Evolutionary conservation across 2,797 vertebrate genomes (phyloP).

Genomic region (Thaleichthys pacificus): DNA sequence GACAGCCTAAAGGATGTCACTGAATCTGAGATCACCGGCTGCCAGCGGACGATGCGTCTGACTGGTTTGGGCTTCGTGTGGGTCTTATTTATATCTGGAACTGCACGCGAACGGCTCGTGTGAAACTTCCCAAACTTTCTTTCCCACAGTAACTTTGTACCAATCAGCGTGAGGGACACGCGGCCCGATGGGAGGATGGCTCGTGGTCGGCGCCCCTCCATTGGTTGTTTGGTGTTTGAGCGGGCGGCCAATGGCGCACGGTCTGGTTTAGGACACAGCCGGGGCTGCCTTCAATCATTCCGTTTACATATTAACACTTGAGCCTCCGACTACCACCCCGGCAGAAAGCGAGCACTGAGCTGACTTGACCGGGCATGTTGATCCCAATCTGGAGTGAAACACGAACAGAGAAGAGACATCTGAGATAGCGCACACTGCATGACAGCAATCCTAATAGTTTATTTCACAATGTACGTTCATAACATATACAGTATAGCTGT

Average conservation of each 20-base stretch:
- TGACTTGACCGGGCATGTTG: conserved; percentile 25
- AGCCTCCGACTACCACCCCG: conserved; percentile 50
- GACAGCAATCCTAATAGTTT: not conserved
- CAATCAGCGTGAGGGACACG: conserved; percentile 92
- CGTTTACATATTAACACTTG: conserved; percentile 81
- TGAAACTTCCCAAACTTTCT: conserved; percentile 99
- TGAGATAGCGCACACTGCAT: not conserved
- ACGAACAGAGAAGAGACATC: not conserved
- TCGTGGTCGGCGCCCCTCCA: conserved; percentile 94
- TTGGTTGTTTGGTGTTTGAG: conserved; percentile 86
- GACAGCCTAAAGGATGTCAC: conserved; percentile 59
- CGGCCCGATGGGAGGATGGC: conserved; percentile 87
- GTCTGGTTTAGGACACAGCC: conserved; percentile 81
- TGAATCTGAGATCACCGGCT: conserved; percentile 39
- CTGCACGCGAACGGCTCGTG: conserved; percentile 99
- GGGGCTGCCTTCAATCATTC: conserved; percentile 83
- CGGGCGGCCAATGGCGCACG: conserved; percentile 88
- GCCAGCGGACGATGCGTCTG: conserved; percentile 63
- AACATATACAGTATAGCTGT: not conserved
- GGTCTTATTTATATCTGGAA: conserved; percentile 91
- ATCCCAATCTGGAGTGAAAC: not conserved
- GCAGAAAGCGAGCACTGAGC: conserved; percentile 21
- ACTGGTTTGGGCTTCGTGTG: conserved; percentile 67
- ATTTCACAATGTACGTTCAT: not conserved
- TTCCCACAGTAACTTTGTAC: conserved; percentile 99